Percentiles rank a stretch among this genome's conserved stretches.
Conservation (phyloP, 2,113 vertebrate species). For the Haplochromis vanheusdeni region DNA sequence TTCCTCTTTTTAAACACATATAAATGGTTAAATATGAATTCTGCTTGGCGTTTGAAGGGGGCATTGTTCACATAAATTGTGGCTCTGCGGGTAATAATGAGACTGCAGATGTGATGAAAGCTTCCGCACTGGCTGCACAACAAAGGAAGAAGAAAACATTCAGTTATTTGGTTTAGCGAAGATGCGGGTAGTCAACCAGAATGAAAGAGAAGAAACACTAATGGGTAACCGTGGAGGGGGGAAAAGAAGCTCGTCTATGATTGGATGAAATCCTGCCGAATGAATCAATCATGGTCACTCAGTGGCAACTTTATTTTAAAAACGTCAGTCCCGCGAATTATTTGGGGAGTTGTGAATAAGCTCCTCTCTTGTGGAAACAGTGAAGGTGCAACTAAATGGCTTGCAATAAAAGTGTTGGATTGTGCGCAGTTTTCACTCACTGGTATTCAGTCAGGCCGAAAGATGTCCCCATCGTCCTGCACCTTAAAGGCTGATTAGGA, state of each 20-base stretch:
- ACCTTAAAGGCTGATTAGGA: conserved; percentile 38
- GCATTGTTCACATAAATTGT: neutral
- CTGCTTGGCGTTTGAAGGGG: neutral
- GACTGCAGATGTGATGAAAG: conserved; percentile 38
- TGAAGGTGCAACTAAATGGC: neutral
- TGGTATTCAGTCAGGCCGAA: neutral
- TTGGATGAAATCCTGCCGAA: neutral
- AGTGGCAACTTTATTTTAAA: neutral
- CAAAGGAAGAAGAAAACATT: neutral
- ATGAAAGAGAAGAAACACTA: neutral
- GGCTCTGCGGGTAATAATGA: conserved; percentile 35
- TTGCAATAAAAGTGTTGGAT: neutral
- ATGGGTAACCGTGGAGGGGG: neutral
- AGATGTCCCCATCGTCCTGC: neutral
- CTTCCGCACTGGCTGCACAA: neutral
- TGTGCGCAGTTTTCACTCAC: neutral
- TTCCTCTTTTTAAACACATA: neutral
- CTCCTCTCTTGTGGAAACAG: neutral
- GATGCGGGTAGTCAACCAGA: neutral
- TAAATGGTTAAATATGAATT: neutral
- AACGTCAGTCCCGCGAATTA: neutral
- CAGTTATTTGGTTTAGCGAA: neutral
- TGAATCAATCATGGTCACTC: neutral
- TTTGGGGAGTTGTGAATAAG: neutral
- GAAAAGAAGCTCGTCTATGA: accelerated